Base-by-base conservation (phyloP, 30 jellyfish, hydroid and myxozoan genomes). In the Aurelia aurita complex sp. Pacific region DNA sequence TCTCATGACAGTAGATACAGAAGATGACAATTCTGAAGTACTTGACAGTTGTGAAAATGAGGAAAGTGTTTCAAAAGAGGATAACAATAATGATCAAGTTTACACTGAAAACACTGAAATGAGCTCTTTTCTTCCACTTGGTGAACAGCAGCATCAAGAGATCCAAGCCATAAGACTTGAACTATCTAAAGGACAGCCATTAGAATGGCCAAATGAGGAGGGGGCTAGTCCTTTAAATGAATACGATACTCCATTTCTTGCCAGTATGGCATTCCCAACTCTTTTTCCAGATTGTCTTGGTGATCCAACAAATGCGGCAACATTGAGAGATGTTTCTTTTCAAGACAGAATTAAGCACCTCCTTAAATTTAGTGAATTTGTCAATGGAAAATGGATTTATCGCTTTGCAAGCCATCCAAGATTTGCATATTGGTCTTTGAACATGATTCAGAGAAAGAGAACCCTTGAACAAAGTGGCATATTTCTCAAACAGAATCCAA, bases 351-450 rank as follows among this genome's bases (percentile, higher is more conserved):
- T 38, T 4, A 38, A 38, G 50, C 50, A 38, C 50, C 50, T 38
- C 5, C 50, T 38, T 2, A 38, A 38, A 38, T 38, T 38, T 38
- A 38, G 50, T 38, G 50, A 38, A 38, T 2, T 2, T 2, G 50
- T 38, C 1, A 38, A 38, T 38, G 50, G 50, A 38, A 38, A 38
- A 38, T 38, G 50, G 50, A 38, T 38, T 38, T 38, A 38, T 38
- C 50, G 50, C 50, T 38, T 38, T 38, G 50, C 50, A 38, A 38
- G 50, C 5, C 50, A 38, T 38, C 82, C 82, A 1, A 72, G 69
- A 72, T 72, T 72, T 72, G 64, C 82, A 1, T 72, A 72, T 42
- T 72, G 69, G 82, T 16, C 69, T 13, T 72, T 19, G 75, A 72
- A 72, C 19, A 51, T 72, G 82, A 19, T 72, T 3, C 69, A 72